Evolutionary conservation across 2,113 vertebrate species (phyloP), one percentile per base, ranked within the genome.

Genomic region (Brachyhypopomus gauderio): DNA sequence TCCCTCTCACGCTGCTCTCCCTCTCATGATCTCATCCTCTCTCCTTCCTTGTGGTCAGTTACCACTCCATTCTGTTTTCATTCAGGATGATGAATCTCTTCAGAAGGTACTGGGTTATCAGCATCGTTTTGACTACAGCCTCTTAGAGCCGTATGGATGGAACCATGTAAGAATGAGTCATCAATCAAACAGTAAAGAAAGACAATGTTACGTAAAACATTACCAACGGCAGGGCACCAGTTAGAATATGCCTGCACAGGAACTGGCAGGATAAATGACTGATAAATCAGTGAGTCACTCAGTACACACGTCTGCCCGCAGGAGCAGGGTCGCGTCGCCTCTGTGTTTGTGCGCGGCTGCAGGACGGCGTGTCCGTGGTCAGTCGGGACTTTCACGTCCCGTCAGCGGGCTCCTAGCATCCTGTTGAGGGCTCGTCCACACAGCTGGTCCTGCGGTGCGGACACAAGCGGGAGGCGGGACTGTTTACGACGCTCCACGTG

Each of bases 341-440:
- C 25, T 36, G 52, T 60, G 22, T 60, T 75, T 41, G 20, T 1
- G 27, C 25, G 34, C 8, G 25, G 20, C 27, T 55, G 19, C 23
- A 11, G n/a, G 41, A 34, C 12, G 41, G 30, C 27, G 30, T 23
- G 73, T 81, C n/a, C 30, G 34, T 19, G n/a, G 56, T 25, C 52
- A 27, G 75, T 63, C 25, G 62, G 71, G 63, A 23, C 62, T 75
- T 41, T 82, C 41, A 55, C 48, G 52, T 75, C 19, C 34, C 45
- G 14, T 75, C 25, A 52, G 56, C 62, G 16, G 45, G 19, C 9
- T 62, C 22, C 67, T 25, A 60, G 1, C 22, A 16, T 83, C 41
- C 60, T 25, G 23, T 55, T 38, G 17, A 23, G 63, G 56, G 56
- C 36, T 71, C 23, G 20, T 75, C 19, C n/a, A 58, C 56, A 16